phyloP scores from a whole-genome alignment of 2,888 invertebrate species.

The Phrixothrix hirtus region DNA sequence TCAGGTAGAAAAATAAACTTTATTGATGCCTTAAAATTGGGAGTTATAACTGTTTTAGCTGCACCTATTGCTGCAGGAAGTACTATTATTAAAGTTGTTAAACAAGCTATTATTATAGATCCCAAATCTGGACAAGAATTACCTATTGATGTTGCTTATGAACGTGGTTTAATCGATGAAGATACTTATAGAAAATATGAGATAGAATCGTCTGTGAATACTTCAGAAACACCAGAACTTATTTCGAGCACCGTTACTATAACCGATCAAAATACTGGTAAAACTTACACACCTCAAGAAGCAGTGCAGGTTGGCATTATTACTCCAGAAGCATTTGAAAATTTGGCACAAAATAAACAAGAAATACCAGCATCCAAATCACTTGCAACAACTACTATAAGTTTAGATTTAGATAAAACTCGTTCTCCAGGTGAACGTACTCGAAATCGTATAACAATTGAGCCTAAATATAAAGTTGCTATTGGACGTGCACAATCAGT shows the following conservation, averaged over 20 bases:
- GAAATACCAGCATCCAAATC: slow-evolving; percentile 38
- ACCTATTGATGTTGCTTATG: slow-evolving; percentile 79
- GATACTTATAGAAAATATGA: slow-evolving; percentile 61
- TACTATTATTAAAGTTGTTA: slow-evolving; percentile 62
- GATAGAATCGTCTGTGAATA: slow-evolving; percentile 48
- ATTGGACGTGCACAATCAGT: slow-evolving; percentile 65
- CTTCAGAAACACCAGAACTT: slow-evolving; percentile 27
- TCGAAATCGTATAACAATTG: slow-evolving; percentile 61
- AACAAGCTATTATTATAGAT: slow-evolving; percentile 69
- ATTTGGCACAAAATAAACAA: slow-evolving; percentile 52
- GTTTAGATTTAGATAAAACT: slow-evolving; percentile 42
- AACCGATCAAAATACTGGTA: slow-evolving; percentile 59
- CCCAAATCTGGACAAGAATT: slow-evolving; percentile 80
- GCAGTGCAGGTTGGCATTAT: slow-evolving; percentile 52
- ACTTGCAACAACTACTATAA: slow-evolving; percentile 48
- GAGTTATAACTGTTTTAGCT: slow-evolving; percentile 75
- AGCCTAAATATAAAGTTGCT: slow-evolving; percentile 70
- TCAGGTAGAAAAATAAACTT: slow-evolving; percentile 69
- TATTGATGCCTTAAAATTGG: slow-evolving; percentile 75
- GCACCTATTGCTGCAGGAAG: slow-evolving; percentile 74
- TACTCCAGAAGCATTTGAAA: slow-evolving; percentile 27
- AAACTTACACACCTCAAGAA: slow-evolving; percentile 50
- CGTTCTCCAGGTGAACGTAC: slow-evolving; percentile 63
- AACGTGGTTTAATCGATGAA: slow-evolving; percentile 71
- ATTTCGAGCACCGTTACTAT: slow-evolving; percentile 17